Evolutionary conservation across 35 echinoderm and acorn worm species (phyloP), one percentile per base, ranked within the genome.

Genomic region (Ophioderma brevispina): DNA sequence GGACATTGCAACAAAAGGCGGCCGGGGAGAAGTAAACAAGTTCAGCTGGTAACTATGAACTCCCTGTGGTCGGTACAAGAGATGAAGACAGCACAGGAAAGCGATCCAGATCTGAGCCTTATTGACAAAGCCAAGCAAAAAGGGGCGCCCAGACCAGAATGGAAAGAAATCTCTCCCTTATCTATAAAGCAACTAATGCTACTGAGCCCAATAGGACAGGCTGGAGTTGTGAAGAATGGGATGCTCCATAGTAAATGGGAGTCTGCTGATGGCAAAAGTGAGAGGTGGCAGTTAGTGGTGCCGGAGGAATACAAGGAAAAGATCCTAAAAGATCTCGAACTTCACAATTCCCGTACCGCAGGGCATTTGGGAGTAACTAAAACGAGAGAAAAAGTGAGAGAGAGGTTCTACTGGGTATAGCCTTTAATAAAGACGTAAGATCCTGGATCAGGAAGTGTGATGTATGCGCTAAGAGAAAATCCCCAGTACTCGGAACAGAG

Each of bases 311-410:
- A 85, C 15, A 49, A 78, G n/a, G 18, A 82, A 0, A 38, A 80
- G 0, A 37, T 95, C 34, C 4, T 89, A 28, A n/a, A 64, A 11
- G 89, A 95, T 36, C 43, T 91, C 17, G 89, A 91, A 38, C 14
- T 91, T 4, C 89, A 77, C 93, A 95, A 42, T 43, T 13, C 30
- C 0, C 34, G 38, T 21, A 76, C 89, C 17, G 78, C 77, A 34
- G 89, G 82, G 30, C 88, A 95, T 78, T 75, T 95, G 80, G 93
- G 82, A 8, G 1, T 75, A 14, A 78, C 31, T 0, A 95, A 95
- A 32, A 87, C 93, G 0, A 2, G 86, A 19, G 59, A 40, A 18
- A 78, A 76, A 38, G 37, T 95, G 17, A 41, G 76, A 37, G 33
- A 82, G 21, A 38, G 80, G 42, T 95, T 64, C 64, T 87, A 91